These are phyloP conservation scores for Calcarius lapponicus DNA, from an alignment of 2,797 vertebrate species.

Conservation along the genomic window DNA sequence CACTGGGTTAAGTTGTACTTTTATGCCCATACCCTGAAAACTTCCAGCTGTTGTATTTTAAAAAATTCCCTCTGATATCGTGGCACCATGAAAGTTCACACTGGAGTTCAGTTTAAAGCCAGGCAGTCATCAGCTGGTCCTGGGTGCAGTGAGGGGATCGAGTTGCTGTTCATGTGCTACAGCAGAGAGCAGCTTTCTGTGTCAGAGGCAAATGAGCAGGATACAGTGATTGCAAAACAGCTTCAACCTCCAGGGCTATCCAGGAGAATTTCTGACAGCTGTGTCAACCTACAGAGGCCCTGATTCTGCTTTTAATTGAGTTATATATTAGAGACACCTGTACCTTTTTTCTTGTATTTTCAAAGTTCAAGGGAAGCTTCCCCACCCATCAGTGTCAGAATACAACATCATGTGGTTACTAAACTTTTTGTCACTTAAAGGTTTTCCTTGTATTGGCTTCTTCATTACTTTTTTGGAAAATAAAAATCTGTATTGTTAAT, in stretches of 20 bases:
- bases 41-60: background rate
- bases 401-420: background rate
- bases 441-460: background rate
- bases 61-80: constrained; percentile 23
- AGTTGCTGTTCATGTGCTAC: background rate
- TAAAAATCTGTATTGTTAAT: background rate
- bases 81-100: constrained; percentile 47
- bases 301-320: background rate
- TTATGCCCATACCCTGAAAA: background rate
- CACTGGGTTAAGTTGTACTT: background rate
- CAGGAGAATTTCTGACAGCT: background rate
- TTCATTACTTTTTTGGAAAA: background rate
- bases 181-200: background rate
- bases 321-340: background rate
- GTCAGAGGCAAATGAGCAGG: background rate
- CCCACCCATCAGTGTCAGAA: background rate
- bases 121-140: constrained; percentile 29
- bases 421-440: background rate
- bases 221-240: background rate
- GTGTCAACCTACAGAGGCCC: background rate
- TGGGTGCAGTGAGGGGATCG: background rate
- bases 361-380: background rate
- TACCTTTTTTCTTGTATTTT: background rate
- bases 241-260: background rate
- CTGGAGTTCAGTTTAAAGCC: constrained; percentile 50